phyloP scores from a whole-genome alignment of 2,113 vertebrate species.

The Gymnocephalus cernua region DNA sequence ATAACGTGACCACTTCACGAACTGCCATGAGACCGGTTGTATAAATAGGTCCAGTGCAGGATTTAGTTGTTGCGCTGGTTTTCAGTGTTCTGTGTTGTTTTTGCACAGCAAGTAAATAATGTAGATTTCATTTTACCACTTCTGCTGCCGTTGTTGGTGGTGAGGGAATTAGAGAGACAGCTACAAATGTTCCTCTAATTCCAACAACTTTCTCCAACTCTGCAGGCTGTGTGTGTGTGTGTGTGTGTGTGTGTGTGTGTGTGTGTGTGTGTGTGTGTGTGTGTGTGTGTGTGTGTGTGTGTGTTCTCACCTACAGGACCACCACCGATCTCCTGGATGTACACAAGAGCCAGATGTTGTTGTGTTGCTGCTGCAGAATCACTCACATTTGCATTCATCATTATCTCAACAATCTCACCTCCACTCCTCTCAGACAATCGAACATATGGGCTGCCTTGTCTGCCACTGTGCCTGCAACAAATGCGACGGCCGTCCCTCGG shows the following conservation, averaged over 20 bases:
- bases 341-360: constrained; percentile 58
- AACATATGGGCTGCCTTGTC: constrained; percentile 54
- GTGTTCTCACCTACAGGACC: constrained; percentile 12
- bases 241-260: neutral
- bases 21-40: too few species aligned
- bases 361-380: constrained; percentile 44
- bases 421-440: constrained; percentile 31
- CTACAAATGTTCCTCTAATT: neutral
- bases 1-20: too few species aligned
- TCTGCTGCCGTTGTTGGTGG: neutral
- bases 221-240: neutral
- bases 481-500: neutral
- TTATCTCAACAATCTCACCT: constrained; percentile 18
- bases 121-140: neutral
- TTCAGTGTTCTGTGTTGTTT: too few species aligned
- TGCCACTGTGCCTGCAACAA: constrained; percentile 19
- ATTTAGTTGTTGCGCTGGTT: neutral
- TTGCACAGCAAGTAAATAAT: too few species aligned
- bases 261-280: neutral
- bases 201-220: neutral
- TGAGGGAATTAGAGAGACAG: neutral
- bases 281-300: neutral
- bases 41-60: neutral
- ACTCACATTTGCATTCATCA: constrained; percentile 55
- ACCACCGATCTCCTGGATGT: constrained; percentile 9